Percentiles rank a stretch among this genome's conserved stretches.
Conservation (phyloP, 2,113 vertebrate genomes). For the Tragelaphus strepsiceros region DNA sequence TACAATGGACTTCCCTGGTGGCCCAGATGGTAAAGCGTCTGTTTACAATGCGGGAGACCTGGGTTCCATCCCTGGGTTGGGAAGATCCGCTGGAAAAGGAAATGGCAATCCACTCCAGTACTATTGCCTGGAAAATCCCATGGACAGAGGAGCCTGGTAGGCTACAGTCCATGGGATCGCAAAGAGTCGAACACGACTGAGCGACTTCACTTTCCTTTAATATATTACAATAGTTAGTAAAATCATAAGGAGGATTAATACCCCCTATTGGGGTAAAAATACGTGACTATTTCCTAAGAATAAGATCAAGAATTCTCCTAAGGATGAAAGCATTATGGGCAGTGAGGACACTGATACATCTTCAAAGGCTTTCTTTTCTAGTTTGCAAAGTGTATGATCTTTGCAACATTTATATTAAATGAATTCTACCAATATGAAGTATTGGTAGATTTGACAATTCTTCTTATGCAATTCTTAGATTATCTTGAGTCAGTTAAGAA, state of each 20-base stretch:
- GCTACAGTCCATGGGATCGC: too few relatives aligned
- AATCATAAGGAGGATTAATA: background rate
- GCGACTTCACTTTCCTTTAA: background rate
- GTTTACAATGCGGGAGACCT: fast-evolving
- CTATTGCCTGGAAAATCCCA: too few relatives aligned
- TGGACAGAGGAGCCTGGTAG: too few relatives aligned
- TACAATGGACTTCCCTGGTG: background rate
- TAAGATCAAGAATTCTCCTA: background rate
- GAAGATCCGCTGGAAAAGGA: too few relatives aligned
- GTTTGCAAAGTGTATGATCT: background rate
- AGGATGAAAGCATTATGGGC: background rate
- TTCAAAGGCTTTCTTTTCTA: background rate
- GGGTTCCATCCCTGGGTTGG: too few relatives aligned
- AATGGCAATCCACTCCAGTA: too few relatives aligned
- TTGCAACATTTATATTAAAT: background rate
- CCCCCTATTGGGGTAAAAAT: background rate
- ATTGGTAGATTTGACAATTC: background rate
- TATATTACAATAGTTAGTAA: background rate
- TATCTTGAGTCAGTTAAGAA: background rate
- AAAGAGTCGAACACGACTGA: too few relatives aligned
- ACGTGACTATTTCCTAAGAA: background rate
- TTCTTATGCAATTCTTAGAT: background rate
- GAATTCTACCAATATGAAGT: background rate
- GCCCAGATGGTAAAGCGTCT: too few relatives aligned
- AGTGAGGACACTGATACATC: background rate